Conservation (phyloP, 2,797 vertebrate species). For the Acanthurus tractus region DNA sequence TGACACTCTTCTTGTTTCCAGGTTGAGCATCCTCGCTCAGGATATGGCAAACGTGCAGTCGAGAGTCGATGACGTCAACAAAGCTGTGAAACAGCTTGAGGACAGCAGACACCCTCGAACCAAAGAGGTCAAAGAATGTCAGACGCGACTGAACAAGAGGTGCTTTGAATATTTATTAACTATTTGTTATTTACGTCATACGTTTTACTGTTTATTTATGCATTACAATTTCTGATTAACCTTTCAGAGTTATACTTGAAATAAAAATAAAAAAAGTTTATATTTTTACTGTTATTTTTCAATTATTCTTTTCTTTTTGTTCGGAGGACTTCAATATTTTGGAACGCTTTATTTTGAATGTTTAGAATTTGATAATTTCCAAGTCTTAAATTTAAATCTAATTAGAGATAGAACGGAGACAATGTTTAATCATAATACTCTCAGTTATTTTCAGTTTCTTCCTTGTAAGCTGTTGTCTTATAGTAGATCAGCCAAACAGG, state of each 20-base stretch:
- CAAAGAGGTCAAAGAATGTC: slow-evolving; percentile 91
- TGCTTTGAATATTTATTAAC: slow-evolving; percentile 53
- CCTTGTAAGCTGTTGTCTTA: neutral
- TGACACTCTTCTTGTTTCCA: slow-evolving; percentile 63
- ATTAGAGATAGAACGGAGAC: neutral
- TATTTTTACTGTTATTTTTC: neutral
- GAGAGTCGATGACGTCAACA: slow-evolving; percentile 91
- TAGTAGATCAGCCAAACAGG: neutral
- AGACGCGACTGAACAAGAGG: slow-evolving; percentile 90
- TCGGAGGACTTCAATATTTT: neutral
- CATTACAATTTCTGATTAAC: neutral
- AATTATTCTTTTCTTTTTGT: neutral
- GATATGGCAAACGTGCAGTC: slow-evolving; percentile 91
- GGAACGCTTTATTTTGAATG: neutral
- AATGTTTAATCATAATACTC: neutral
- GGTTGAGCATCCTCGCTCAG: slow-evolving; percentile 92
- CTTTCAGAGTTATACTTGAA: neutral
- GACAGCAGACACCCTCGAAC: slow-evolving; percentile 94
- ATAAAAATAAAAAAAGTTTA: neutral
- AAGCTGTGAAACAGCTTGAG: slow-evolving; percentile 90
- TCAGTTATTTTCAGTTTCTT: slow-evolving; percentile 5
- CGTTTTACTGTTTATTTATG: neutral
- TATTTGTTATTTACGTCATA: neutral
- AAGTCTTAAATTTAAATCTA: neutral
- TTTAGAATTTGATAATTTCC: neutral